Evolutionary conservation across 2,113 vertebrate genomes (phyloP).

Genomic region (Polyodon spathula): DNA sequence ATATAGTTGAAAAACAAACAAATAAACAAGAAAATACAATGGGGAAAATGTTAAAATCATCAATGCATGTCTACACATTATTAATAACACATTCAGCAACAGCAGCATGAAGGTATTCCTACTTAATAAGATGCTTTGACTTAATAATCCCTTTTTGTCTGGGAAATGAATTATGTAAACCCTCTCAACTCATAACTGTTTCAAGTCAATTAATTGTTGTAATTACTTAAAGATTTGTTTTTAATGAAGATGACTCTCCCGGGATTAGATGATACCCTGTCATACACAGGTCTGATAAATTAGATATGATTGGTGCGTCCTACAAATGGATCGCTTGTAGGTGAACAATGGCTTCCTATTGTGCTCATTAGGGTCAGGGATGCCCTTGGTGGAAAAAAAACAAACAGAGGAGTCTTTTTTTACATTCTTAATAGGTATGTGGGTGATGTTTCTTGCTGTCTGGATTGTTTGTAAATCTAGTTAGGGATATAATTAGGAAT

Average conservation of each 20-base stretch:
- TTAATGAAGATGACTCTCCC: constrained; percentile 76
- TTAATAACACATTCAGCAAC: not conserved
- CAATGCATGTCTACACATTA: not conserved
- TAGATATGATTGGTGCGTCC: constrained; percentile 71
- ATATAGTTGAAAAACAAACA: no score
- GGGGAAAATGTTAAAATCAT: not conserved
- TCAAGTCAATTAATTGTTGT: constrained; percentile 85
- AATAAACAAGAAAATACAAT: no score
- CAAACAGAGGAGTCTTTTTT: not conserved
- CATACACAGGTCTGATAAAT: constrained; percentile 73
- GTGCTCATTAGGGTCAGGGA: constrained; percentile 45
- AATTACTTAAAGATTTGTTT: constrained; percentile 88
- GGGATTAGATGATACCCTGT: constrained; percentile 74
- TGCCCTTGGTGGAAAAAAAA: constrained; percentile 49
- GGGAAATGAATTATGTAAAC: constrained; percentile 84
- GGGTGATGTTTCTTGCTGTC: not conserved
- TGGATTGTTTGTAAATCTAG: not conserved
- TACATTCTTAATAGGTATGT: not conserved
- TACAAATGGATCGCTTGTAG: constrained; percentile 57
- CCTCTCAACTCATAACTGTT: constrained; percentile 71
- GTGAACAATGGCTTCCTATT: constrained; percentile 46
- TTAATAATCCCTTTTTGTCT: constrained; percentile 60
- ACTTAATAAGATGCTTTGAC: constrained; percentile 38
- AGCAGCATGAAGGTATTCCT: constrained; percentile 10
- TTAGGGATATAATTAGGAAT: not conserved